A percentile compares a stretch with the other conserved stretches of the same genome.
Evolutionary conservation across 2,113 vertebrate species (phyloP).

Genomic region (Passerina amoena): DNA sequence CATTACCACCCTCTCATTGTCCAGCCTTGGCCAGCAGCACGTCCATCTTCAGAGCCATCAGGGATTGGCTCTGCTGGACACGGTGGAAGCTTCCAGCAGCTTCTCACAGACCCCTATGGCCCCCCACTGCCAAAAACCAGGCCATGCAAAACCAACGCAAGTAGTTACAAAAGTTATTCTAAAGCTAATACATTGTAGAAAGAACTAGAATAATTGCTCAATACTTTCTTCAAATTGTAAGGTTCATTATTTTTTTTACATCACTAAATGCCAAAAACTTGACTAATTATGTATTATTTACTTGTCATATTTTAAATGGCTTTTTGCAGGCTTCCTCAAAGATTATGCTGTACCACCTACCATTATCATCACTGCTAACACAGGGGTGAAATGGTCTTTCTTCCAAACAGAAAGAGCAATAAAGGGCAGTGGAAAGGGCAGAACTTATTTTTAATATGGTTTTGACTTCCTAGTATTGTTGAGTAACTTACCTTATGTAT

Average conservation of each 20-base stretch:
- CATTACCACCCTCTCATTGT: fast-evolving
- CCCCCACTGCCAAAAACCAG: fast-evolving
- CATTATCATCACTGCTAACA: not conserved
- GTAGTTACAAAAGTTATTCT: not conserved
- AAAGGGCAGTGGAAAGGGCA: not conserved
- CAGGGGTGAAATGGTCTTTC: conserved; percentile 9
- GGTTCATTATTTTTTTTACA: conserved; percentile 1
- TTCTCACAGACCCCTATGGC: not conserved
- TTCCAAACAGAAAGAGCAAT: not conserved
- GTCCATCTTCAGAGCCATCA: not conserved
- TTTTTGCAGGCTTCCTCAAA: not conserved
- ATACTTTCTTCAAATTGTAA: not conserved
- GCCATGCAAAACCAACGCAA: not conserved
- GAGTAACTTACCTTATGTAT: not conserved
- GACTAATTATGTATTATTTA: conserved; percentile 58
- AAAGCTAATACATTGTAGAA: not conserved
- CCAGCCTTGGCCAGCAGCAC: not conserved
- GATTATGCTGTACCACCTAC: not conserved
- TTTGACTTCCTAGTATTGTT: not conserved
- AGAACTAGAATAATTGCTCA: not conserved
- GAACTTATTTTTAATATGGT: not conserved
- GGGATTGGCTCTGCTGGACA: not conserved
- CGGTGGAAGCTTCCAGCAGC: not conserved
- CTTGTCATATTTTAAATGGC: conserved; percentile 39
- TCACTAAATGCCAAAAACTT: conserved; percentile 1